A percentile compares a stretch with the other conserved stretches of the same genome.
Conservation (phyloP, 2,797 vertebrate species). For the Tarsius wallacei region DNA sequence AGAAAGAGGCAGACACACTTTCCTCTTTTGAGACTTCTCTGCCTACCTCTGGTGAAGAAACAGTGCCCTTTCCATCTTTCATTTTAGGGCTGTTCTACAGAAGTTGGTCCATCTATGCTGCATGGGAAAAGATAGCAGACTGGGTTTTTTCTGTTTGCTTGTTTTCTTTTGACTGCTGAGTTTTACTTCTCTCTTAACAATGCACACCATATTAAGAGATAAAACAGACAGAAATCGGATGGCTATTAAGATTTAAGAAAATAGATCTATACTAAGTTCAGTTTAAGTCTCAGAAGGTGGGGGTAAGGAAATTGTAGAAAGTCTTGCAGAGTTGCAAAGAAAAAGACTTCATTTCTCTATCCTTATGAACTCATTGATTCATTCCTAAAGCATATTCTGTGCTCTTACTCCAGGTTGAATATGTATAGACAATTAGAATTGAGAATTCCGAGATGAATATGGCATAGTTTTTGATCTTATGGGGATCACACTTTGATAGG, state of each 20-base stretch:
- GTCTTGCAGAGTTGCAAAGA: background rate
- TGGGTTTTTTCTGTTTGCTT: background rate
- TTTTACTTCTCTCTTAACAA: background rate
- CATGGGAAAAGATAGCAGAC: background rate
- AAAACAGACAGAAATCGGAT: background rate
- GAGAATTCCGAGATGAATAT: background rate
- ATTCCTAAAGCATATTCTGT: background rate
- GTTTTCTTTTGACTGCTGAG: background rate
- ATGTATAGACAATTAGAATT: background rate
- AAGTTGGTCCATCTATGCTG: background rate
- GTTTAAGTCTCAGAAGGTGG: background rate
- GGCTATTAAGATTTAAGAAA: background rate
- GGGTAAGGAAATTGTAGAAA: background rate
- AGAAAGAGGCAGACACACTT: background rate
- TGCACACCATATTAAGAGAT: background rate
- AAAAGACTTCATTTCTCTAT: background rate
- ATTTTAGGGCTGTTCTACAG: background rate
- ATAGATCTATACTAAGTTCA: background rate
- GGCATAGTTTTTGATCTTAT: background rate
- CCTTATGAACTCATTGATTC: background rate
- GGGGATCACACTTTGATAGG: background rate
- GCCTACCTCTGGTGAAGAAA: background rate
- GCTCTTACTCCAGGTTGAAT: background rate
- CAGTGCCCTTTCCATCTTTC: background rate
- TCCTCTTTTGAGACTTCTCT: background rate